Evolutionary conservation across 2,113 vertebrate genomes (phyloP).

Genomic region (Macquaria ambigua): DNA sequence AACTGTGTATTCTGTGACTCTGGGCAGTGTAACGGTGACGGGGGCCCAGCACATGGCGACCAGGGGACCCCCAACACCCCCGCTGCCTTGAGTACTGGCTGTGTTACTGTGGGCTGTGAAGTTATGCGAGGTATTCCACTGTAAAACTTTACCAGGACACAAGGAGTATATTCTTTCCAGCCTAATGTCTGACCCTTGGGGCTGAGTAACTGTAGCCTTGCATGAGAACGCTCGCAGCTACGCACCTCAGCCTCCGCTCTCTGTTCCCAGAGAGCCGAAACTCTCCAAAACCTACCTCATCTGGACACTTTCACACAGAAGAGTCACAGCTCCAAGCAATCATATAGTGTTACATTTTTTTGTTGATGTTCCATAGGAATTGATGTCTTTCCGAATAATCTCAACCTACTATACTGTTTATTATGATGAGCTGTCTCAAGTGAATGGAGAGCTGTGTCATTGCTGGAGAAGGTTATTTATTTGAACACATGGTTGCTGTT

Average conservation of each 20-base stretch:
- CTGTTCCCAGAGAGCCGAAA: slow-evolving; percentile 38
- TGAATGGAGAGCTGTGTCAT: slow-evolving; percentile 45
- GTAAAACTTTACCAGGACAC: slow-evolving; percentile 63
- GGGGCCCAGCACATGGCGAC: slow-evolving; percentile 53
- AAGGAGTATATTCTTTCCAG: slow-evolving; percentile 58
- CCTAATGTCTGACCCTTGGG: slow-evolving; percentile 27
- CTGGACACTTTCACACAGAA: slow-evolving; percentile 25
- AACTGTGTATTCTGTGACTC: slow-evolving; percentile 33
- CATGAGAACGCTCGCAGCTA: slow-evolving; percentile 38
- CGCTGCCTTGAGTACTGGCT: slow-evolving; percentile 15
- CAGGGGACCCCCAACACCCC: slow-evolving; percentile 33
- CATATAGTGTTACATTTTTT: slow-evolving; percentile 25
- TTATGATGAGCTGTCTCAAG: slow-evolving; percentile 59
- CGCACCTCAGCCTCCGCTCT: slow-evolving; percentile 4
- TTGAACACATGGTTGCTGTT: slow-evolving; percentile 73
- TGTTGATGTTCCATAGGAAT: slow-evolving; percentile 34
- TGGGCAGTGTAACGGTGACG: slow-evolving; percentile 48
- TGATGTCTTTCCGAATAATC: slow-evolving; percentile 1
- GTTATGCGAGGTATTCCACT: slow-evolving; percentile 70
- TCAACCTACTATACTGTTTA: slow-evolving; percentile 40
- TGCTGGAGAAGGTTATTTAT: slow-evolving; percentile 51
- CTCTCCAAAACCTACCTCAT: slow-evolving; percentile 46
- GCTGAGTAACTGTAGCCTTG: slow-evolving; percentile 44
- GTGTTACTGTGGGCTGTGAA: slow-evolving; percentile 52
- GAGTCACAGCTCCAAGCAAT: slow-evolving; percentile 12